These are phyloP conservation scores for Tetragonula carbonaria DNA, from an alignment of 2,888 invertebrate species.

Conservation along the genomic window DNA sequence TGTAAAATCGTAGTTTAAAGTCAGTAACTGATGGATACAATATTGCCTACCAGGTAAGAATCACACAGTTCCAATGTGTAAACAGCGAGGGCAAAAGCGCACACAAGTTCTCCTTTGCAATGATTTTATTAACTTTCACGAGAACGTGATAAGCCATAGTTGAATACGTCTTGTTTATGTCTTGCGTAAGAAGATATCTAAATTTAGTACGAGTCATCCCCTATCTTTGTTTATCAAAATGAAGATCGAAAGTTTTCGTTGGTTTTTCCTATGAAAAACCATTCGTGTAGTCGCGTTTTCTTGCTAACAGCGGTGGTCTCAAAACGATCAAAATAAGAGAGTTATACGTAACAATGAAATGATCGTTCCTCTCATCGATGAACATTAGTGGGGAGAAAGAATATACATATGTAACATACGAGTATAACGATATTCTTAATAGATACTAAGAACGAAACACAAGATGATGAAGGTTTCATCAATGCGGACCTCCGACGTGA, in stretches of 20 bases:
- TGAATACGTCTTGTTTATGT: slow-evolving; percentile 59
- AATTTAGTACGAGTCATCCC: slow-evolving; percentile 45
- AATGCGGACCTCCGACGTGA: slow-evolving; percentile 41
- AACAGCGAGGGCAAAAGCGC: slow-evolving; percentile 62
- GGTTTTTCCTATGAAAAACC: slow-evolving; percentile 46
- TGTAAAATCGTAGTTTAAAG: slow-evolving; percentile 50
- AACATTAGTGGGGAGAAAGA: slow-evolving; percentile 38
- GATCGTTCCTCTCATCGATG: slow-evolving; percentile 65
- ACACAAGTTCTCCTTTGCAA: slow-evolving; percentile 64
- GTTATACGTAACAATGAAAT: slow-evolving; percentile 32
- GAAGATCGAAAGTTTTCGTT: slow-evolving; percentile 48
- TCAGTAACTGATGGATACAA: slow-evolving; percentile 43
- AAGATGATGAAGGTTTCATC: slow-evolving; percentile 38
- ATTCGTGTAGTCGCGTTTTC: slow-evolving; percentile 47
- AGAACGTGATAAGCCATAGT: slow-evolving; percentile 62
- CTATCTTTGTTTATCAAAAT: slow-evolving; percentile 44
- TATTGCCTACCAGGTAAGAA: slow-evolving; percentile 56
- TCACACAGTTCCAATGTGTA: slow-evolving; percentile 51
- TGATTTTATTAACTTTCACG: slow-evolving; percentile 59
- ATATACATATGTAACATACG: slow-evolving; percentile 48
- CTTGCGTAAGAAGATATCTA: slow-evolving; percentile 33
- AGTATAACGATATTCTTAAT: slow-evolving; percentile 56
- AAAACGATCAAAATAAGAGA: slow-evolving; percentile 49
- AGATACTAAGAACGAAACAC: slow-evolving; percentile 46
- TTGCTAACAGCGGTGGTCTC: slow-evolving; percentile 49